Conservation (phyloP, 2,888 invertebrate genomes). For the Oxytorus armatus region DNA sequence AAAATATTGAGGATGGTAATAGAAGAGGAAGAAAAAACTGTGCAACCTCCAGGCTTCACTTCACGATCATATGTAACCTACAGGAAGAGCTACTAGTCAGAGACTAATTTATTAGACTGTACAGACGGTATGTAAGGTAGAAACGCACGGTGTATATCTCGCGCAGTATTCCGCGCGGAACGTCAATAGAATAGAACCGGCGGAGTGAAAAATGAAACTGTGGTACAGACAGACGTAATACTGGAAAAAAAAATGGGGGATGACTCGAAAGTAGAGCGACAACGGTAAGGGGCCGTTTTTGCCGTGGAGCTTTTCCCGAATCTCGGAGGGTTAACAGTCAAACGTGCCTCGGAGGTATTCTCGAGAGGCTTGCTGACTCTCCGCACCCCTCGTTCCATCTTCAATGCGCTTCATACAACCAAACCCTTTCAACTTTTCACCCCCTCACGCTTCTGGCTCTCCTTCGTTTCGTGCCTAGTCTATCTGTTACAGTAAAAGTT, state of each 20-base stretch:
- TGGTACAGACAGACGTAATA: slow-evolving; percentile 29
- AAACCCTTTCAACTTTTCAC: slow-evolving; percentile 68
- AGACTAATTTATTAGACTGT: slow-evolving; percentile 36
- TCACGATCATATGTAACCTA: not conserved
- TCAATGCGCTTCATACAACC: slow-evolving; percentile 30
- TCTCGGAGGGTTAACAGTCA: slow-evolving; percentile 79
- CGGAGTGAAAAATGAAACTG: slow-evolving; percentile 42
- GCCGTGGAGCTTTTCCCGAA: slow-evolving; percentile 75
- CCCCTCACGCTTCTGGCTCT: slow-evolving; percentile 38
- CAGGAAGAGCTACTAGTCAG: not conserved
- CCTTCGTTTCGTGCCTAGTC: slow-evolving; percentile 21
- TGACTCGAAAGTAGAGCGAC: slow-evolving; percentile 43
- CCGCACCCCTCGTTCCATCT: slow-evolving; percentile 49
- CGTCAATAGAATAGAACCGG: slow-evolving; percentile 33
- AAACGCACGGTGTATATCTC: not conserved
- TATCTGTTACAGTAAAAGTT: slow-evolving; percentile 14
- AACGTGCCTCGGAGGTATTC: slow-evolving; percentile 76
- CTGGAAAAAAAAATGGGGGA: slow-evolving; percentile 41
- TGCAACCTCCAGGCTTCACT: not conserved
- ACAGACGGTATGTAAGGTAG: not conserved
- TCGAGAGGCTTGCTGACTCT: slow-evolving; percentile 62
- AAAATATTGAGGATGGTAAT: slow-evolving; percentile 7
- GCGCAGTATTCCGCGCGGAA: not conserved
- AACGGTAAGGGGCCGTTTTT: slow-evolving; percentile 62
- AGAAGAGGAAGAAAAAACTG: slow-evolving; percentile 10